These are phyloP conservation scores for Salarias fasciatus DNA, from an alignment of 2,797 vertebrate species.

Conservation along the genomic window DNA sequence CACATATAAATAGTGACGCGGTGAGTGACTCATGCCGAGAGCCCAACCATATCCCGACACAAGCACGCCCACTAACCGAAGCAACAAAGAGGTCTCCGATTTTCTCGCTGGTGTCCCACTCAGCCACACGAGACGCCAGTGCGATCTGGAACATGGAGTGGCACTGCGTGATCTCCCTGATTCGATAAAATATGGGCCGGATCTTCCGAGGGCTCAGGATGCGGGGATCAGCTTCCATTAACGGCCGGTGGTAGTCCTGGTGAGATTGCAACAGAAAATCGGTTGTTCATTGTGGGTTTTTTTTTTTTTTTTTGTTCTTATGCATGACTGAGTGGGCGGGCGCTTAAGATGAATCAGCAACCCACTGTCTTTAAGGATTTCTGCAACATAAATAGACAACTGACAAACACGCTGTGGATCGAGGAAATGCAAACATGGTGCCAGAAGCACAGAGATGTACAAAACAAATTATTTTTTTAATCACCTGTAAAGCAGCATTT, in stretches of 20 bases:
- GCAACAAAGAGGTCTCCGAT: constrained; percentile 97
- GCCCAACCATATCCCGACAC: not conserved
- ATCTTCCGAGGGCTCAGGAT: constrained; percentile 91
- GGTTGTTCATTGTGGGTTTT: constrained; percentile 14
- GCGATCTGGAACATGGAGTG: constrained; percentile 98
- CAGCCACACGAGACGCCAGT: constrained; percentile 89
- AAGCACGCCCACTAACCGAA: constrained; percentile 81
- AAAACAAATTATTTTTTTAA: no score
- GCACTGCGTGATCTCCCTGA: constrained; percentile 94
- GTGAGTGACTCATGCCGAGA: no score
- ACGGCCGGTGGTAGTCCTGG: constrained; percentile 91
- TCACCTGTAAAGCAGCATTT: constrained; percentile 39
- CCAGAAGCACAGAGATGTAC: constrained; percentile 33
- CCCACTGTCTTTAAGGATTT: constrained; percentile 17
- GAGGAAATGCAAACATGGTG: constrained; percentile 23
- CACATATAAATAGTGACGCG: not conserved
- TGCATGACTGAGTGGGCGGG: not conserved
- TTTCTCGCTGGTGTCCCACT: constrained; percentile 93
- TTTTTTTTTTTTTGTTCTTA: not conserved
- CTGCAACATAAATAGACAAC: constrained; percentile 39
- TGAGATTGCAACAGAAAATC: constrained; percentile 13
- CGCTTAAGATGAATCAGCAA: constrained; percentile 39
- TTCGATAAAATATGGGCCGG: constrained; percentile 88
- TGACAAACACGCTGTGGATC: constrained; percentile 32
- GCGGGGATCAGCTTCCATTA: constrained; percentile 92